Percentiles rank a stretch among this genome's conserved stretches.
Evolutionary conservation across 1,140 invertebrate species (phyloP).

Genomic region (Stenopsyche tienmushanensis): DNA sequence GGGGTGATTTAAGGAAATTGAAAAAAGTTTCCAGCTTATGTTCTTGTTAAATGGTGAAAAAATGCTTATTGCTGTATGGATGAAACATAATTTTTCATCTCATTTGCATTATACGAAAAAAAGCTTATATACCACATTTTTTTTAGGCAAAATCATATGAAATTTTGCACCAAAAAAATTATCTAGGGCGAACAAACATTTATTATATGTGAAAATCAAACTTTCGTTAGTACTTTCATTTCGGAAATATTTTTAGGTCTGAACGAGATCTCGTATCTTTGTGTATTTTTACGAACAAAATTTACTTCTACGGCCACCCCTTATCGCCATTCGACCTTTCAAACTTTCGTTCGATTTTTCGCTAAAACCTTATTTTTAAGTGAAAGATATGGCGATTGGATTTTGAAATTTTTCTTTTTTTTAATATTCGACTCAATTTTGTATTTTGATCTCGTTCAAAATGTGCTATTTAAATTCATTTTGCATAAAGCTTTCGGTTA

Average conservation of each 20-base stretch:
- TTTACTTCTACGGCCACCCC: background rate
- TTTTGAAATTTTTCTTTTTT: background rate
- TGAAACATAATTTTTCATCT: too few species aligned
- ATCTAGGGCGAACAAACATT: background rate
- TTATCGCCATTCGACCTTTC: background rate
- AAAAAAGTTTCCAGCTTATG: too few species aligned
- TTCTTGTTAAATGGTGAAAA: too few species aligned
- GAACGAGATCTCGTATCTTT: background rate
- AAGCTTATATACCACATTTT: background rate
- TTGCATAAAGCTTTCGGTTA: too few species aligned
- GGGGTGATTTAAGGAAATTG: too few species aligned
- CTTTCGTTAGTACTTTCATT: background rate
- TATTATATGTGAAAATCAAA: background rate
- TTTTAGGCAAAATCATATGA: background rate
- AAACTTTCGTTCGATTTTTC: background rate
- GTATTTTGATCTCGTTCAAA: background rate
- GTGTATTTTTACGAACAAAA: background rate
- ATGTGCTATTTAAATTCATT: too few species aligned
- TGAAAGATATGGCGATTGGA: background rate
- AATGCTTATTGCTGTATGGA: too few species aligned
- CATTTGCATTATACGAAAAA: background rate
- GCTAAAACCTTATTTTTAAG: background rate
- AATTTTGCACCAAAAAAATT: too few species aligned
- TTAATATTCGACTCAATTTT: background rate
- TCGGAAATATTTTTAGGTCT: background rate